Conservation (phyloP, 2,113 vertebrate species). For the Rhipidura dahli region DNA sequence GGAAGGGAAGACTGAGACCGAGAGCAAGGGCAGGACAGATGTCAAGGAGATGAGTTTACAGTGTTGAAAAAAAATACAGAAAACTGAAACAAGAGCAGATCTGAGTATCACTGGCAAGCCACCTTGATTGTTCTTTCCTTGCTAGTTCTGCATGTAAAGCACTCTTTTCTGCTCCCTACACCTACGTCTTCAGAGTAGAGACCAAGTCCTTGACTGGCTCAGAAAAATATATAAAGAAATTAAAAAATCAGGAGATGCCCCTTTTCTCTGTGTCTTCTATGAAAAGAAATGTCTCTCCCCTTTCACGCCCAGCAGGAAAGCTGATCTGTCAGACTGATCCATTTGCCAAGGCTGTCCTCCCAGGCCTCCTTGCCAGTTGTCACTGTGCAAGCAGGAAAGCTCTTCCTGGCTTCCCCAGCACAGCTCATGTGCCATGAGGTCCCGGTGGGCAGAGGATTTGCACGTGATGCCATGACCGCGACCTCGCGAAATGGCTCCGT, state of each 20-base stretch:
- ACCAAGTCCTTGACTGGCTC: background rate
- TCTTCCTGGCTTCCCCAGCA: background rate
- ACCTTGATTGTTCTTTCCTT: background rate
- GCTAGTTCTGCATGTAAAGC: background rate
- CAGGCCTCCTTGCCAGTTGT: background rate
- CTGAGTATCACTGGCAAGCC: background rate
- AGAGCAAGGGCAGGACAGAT: background rate
- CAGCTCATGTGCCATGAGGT: background rate
- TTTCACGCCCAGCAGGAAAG: background rate
- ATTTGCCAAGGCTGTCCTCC: background rate
- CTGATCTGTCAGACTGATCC: background rate
- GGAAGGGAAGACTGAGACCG: background rate
- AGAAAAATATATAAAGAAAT: background rate
- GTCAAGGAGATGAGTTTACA: background rate
- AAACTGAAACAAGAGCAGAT: background rate
- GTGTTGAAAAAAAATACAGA: background rate
- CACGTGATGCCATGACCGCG: background rate
- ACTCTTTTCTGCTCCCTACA: background rate
- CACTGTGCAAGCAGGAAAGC: background rate
- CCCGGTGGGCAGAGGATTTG: background rate
- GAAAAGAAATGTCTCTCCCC: background rate
- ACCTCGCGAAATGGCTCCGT: background rate
- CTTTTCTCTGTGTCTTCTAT: background rate
- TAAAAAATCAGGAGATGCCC: background rate
- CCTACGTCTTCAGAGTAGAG: background rate